phyloP scores from a whole-genome alignment of 2,797 vertebrate genomes.

The Mus caroli region DNA sequence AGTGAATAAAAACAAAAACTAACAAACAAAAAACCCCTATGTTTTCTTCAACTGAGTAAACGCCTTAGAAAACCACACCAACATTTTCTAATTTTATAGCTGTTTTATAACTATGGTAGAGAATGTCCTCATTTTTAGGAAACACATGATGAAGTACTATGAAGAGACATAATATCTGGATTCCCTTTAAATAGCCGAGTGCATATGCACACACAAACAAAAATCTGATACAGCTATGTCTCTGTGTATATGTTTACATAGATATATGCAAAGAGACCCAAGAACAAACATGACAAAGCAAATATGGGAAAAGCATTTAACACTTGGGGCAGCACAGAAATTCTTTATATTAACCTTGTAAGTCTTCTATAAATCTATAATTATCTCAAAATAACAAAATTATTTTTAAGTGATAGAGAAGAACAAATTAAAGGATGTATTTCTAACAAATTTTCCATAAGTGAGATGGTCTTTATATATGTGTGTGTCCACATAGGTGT shows the following conservation, averaged over 20 bases:
- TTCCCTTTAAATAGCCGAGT: background rate
- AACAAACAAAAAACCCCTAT: too few species aligned
- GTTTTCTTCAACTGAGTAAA: background rate
- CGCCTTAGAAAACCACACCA: conserved; percentile 2
- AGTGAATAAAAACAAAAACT: too few species aligned
- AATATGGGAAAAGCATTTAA: background rate
- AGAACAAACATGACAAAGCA: background rate
- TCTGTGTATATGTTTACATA: background rate
- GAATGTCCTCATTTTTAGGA: conserved; percentile 11
- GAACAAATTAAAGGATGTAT: background rate
- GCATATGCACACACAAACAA: background rate
- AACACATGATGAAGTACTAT: background rate
- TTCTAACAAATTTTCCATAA: conserved; percentile 44
- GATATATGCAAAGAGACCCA: background rate
- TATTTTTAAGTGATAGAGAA: conserved; percentile 6
- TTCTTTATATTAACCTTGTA: conserved; percentile 5
- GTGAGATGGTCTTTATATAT: background rate
- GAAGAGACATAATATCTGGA: background rate
- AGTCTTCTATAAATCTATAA: background rate
- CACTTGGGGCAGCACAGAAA: background rate
- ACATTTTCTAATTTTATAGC: background rate
- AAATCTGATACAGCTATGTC: background rate
- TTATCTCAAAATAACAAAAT: conserved; percentile 34
- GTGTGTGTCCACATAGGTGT: background rate
- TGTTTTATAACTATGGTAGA: background rate